Conservation (phyloP, 2,888 invertebrate genomes). For the Drosophila mimica region DNA sequence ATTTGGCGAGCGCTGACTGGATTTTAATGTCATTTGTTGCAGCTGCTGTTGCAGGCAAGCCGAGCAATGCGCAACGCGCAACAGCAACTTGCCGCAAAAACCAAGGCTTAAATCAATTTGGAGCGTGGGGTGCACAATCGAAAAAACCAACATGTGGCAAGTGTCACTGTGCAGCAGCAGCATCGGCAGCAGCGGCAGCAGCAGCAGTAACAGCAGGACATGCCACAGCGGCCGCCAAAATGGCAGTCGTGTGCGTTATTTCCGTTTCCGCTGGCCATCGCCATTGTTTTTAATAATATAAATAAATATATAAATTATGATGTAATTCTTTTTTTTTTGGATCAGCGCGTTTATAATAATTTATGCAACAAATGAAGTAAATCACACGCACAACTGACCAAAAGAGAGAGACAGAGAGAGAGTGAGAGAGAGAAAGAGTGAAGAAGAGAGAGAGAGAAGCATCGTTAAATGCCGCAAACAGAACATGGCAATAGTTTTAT, state of each 20-base stretch:
- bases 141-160: constrained; percentile 70
- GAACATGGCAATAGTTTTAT: constrained; percentile 77
- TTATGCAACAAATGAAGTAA: constrained; percentile 73
- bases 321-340: constrained; percentile 45
- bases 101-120: constrained; percentile 71
- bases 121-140: constrained; percentile 18
- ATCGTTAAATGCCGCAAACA: constrained; percentile 78
- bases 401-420: neutral
- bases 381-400: constrained; percentile 64
- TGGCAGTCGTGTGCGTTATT: constrained; percentile 46
- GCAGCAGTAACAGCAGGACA: constrained; percentile 28
- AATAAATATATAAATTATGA: constrained; percentile 15
- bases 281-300: constrained; percentile 35
- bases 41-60: constrained; percentile 61
- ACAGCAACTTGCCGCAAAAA: constrained; percentile 44
- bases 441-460: constrained; percentile 11
- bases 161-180: constrained; percentile 46
- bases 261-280: constrained; percentile 57
- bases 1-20: constrained; percentile 47
- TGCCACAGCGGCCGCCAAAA: constrained; percentile 54
- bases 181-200: constrained; percentile 16
- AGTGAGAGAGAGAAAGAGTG: neutral
- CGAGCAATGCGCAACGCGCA: constrained; percentile 8
- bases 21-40: constrained; percentile 74
- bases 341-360: constrained; percentile 71